Evolutionary conservation across 2,797 vertebrate genomes (phyloP).

Genomic region (Gymnopithys bicolor): DNA sequence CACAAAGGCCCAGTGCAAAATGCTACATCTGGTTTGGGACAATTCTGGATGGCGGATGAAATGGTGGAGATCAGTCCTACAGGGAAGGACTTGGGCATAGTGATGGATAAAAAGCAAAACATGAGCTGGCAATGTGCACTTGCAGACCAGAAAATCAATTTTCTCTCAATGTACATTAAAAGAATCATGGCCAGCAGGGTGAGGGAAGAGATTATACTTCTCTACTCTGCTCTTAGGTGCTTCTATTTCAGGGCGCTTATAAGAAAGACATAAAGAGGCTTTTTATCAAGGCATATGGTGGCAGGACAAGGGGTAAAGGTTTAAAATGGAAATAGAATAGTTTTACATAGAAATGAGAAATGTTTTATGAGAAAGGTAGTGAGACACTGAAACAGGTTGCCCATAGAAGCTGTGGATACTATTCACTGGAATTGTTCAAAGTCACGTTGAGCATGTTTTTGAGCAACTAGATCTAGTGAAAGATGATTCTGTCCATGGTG

Average conservation of each 20-base stretch:
- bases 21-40: not conserved
- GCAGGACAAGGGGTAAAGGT: not conserved
- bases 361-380: not conserved
- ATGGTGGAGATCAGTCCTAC: not conserved
- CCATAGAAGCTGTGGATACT: not conserved
- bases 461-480: not conserved
- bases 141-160: not conserved
- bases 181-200: fast-evolving
- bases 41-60: not conserved
- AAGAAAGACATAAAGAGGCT: not conserved
- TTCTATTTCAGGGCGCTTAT: not conserved
- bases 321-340: not conserved
- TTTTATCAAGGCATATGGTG: not conserved
- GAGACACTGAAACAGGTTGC: not conserved
- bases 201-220: not conserved
- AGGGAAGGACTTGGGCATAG: not conserved
- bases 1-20: not conserved
- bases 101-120: not conserved
- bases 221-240: not conserved
- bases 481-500: not conserved
- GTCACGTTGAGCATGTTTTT: not conserved
- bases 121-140: fast-evolving
- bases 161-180: not conserved
- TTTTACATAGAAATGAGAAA: not conserved
- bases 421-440: not conserved